Evolutionary conservation across 2,888 invertebrate species (phyloP), one percentile per base, ranked within the genome.

Genomic region (Cantharis rufa): DNA sequence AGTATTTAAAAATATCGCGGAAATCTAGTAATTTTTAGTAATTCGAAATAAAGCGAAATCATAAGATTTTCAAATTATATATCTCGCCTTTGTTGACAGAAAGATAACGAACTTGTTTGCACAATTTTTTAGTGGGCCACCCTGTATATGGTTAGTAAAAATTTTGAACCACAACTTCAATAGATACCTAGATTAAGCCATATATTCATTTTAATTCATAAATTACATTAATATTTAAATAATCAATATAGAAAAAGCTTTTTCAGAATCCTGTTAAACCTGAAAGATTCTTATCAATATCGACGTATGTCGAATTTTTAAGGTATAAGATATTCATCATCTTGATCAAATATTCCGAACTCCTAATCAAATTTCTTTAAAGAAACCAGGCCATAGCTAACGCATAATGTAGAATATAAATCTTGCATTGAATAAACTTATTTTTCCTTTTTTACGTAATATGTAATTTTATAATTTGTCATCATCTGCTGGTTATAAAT

Each of bases 361-460:
- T 72, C 72, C 64, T 72, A 66, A 72, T 72, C 72, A 72, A 72
- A 72, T 72, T 72, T 66, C 72, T 72, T 72, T 27, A 15, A 64
- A 64, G 72, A 68, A 68, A 62, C 64, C 71, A 71, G 63, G 32
- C 72, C 66, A 72, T 72, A 66, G 72, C 72, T 28, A 72, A 72
- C 72, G 66, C 66, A 72, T 72, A 72, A 72, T 72, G 72, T 72
- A 66, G 66, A 72, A 66, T 72, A 72, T 72, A 72, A 72, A 72
- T 72, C 72, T 72, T 64, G 66, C 72, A 48, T 21, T 61, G n/a
- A 64, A 32, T 32, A 66, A 27, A 10, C 24, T 72, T 66, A 32
- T 63, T 71, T 63, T 71, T 71, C 71, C 18, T 62, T 64, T 64
- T 32, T 64, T 24, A 48, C 15, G 15, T 68, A 61, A 72, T 72